A percentile compares a stretch with the other conserved stretches of the same genome.
Evolutionary conservation across 92 coral and sea anemone genomes (phyloP).

Genomic region (Ricordea florida): DNA sequence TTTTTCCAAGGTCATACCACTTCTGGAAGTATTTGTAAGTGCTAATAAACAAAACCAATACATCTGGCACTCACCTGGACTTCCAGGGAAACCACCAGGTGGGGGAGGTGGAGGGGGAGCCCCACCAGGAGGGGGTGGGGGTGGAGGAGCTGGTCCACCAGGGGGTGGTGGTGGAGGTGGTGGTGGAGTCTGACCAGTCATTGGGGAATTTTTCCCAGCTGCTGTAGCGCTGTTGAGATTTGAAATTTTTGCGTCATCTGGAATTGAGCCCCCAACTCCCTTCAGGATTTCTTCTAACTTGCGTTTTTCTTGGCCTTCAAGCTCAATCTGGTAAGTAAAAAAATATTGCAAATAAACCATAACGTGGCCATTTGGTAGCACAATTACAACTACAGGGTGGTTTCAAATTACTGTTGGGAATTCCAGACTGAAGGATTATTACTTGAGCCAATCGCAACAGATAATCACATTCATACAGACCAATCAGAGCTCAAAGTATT

Average conservation of each 20-base stretch:
- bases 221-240: constrained; percentile 77
- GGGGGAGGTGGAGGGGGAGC: constrained; percentile 76
- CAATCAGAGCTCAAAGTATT: too few species aligned
- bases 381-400: too few species aligned
- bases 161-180: constrained; percentile 96
- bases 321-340: constrained; percentile 66
- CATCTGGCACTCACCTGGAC: constrained; percentile 18
- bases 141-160: constrained; percentile 81
- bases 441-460: too few species aligned
- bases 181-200: constrained; percentile 84
- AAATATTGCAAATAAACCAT: background rate
- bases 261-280: constrained; percentile 89
- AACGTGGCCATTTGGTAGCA: background rate
- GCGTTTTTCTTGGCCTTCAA: constrained; percentile 74
- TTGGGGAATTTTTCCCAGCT: constrained; percentile 77
- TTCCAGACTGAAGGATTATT: too few species aligned
- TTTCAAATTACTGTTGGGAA: too few species aligned
- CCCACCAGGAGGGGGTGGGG: constrained; percentile 86
- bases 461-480: too few species aligned
- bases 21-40: too few species aligned
- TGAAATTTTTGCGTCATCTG: constrained; percentile 91
- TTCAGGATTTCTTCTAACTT: constrained; percentile 91
- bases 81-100: constrained; percentile 38
- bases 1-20: too few species aligned
- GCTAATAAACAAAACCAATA: background rate